Percentiles rank a stretch among this genome's conserved stretches.
These are phyloP conservation scores for Petrolisthes manimaculis DNA, from an alignment of 2,888 invertebrate genomes.

Conservation along the genomic window DNA sequence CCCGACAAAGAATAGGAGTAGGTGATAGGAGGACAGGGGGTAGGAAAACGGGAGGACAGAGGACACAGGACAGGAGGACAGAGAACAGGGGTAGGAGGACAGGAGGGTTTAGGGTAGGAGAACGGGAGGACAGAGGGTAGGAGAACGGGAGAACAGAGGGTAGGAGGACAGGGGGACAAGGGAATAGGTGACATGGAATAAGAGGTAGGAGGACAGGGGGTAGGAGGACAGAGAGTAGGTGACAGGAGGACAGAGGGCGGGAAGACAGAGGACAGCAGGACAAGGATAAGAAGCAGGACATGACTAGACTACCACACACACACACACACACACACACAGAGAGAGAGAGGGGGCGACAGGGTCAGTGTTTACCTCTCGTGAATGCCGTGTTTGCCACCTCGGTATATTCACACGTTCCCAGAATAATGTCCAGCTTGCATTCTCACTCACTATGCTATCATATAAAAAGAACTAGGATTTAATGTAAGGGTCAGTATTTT, in stretches of 20 bases:
- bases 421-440: background rate
- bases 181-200: background rate
- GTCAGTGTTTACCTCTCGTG: background rate
- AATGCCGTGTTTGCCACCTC: background rate
- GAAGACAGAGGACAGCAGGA: slow-evolving; percentile 27
- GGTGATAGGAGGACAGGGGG: background rate
- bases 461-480: too few species aligned
- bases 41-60: background rate
- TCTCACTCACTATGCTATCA: background rate
- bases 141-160: background rate
- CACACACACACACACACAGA: background rate
- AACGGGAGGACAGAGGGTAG: background rate
- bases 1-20: background rate
- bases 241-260: slow-evolving; percentile 14
- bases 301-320: background rate
- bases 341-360: background rate
- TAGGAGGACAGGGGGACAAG: background rate
- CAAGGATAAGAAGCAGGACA: background rate
- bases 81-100: background rate
- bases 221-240: background rate
- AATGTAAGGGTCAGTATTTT: too few species aligned
- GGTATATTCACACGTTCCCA: background rate
- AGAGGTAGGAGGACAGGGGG: background rate
- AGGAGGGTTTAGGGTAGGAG: background rate
- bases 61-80: background rate